A percentile compares a stretch with the other conserved stretches of the same genome.
Conservation (phyloP, 2,113 vertebrate species). For the Festucalex cinctus region DNA sequence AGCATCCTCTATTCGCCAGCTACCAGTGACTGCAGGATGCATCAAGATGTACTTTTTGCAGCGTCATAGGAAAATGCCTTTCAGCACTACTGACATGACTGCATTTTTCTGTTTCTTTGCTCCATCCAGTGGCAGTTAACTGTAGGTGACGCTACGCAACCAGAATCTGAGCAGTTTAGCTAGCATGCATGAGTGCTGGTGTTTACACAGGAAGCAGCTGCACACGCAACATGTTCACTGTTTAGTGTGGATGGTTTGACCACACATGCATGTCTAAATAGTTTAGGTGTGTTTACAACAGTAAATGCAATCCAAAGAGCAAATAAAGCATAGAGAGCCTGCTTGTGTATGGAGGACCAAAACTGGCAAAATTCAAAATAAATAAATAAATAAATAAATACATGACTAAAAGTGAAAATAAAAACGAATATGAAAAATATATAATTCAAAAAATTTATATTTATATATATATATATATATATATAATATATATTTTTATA, state of each 20-base stretch:
- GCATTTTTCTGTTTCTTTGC: conserved; percentile 7
- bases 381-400: too few species aligned
- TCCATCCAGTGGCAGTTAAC: conserved; percentile 38
- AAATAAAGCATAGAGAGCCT: neutral
- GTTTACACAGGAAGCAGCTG: conserved; percentile 57
- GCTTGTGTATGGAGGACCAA: too few species aligned
- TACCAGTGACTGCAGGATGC: too few species aligned
- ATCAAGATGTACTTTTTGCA: too few species aligned
- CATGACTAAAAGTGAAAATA: too few species aligned
- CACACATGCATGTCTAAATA: conserved; percentile 6
- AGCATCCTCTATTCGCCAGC: too few species aligned
- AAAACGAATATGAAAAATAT: too few species aligned
- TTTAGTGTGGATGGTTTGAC: neutral
- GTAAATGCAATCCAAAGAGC: neutral
- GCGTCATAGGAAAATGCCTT: neutral
- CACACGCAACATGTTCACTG: conserved; percentile 13
- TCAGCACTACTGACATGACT: neutral
- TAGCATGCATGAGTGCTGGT: neutral
- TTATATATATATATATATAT: too few species aligned
- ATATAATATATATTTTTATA: too few species aligned
- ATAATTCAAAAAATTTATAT: too few species aligned
- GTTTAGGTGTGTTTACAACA: neutral
- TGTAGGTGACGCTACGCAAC: neutral
- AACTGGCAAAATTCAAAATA: too few species aligned
- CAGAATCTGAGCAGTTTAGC: neutral